Base-by-base conservation (phyloP, 2,888 invertebrate species). In the Sphaerophoria taeniata region DNA sequence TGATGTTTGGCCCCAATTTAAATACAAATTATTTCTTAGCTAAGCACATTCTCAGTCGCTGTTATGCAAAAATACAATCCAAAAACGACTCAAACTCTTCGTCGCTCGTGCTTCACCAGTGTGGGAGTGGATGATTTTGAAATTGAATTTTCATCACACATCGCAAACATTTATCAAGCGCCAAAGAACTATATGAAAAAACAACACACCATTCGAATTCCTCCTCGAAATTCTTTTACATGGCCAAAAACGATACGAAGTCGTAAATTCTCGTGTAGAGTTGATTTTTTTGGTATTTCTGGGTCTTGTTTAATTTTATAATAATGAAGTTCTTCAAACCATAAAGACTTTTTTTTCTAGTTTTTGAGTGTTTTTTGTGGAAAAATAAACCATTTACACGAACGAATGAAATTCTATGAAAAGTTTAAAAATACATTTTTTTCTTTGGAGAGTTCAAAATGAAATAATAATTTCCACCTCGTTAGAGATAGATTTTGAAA, bases 101-200 rank as follows among this genome's bases (percentile, higher is more conserved):
- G 6, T 43, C 9, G 9, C 9, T 43, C 12, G 9, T 6, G 0
- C 9, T 1, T 2, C 9, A 16, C 16, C 3, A 24, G 39, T 60
- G 83, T 85, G 85, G 85, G n/a, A n/a, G 85, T 81, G 65, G 70
- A 77, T 73, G 70, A 73, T 77, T 77, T 85, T 75, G 73, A 77
- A 81, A 85, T 76, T 76, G 5, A 63, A 69, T 76, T 80, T 80
- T 70, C 81, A 76, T 80, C 80, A 72, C 60, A 67, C 36, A 34
- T 60, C 51, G 34, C 9, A n/a, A 12, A 9, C 31, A 56, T 39
- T 33, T n/a, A 60, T 58, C 14, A 53, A 31, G 39, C 39, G 31
- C 51, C 2, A 24, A 24, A 24, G 24, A 24, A 55, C 43, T 9
- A 7, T 11, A 43, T 12, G 39, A 71, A 36, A 56, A 76, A 47